Evolutionary conservation across 2,797 vertebrate genomes (phyloP).

Genomic region (Urophycis tenuis): DNA sequence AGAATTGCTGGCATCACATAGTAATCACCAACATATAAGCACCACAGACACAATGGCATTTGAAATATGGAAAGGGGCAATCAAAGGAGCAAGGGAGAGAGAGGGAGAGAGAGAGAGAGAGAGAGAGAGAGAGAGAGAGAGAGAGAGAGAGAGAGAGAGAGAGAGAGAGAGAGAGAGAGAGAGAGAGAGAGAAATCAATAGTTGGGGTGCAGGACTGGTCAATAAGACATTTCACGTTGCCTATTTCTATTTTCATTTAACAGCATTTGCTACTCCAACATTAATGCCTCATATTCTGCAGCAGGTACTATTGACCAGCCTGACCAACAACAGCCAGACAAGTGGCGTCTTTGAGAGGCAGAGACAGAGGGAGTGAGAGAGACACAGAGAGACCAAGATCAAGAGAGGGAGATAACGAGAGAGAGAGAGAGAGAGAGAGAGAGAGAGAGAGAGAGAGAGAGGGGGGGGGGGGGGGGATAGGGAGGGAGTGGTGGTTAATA

Average conservation of each 20-base stretch:
- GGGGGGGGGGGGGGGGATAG: neutral
- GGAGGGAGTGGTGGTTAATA: slow-evolving; percentile 27
- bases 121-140: neutral
- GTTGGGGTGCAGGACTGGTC: neutral
- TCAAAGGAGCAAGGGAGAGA: slow-evolving; percentile 7
- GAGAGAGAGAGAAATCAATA: neutral
- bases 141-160: neutral
- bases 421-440: neutral
- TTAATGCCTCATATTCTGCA: neutral
- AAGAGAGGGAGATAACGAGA: neutral
- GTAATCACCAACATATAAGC: slow-evolving; percentile 64
- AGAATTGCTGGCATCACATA: slow-evolving; percentile 61
- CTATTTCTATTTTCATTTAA: neutral
- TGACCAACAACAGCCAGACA: neutral
- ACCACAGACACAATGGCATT: slow-evolving; percentile 54
- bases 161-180: neutral
- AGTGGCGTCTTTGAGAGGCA: neutral
- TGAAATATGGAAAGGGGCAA: slow-evolving; percentile 23
- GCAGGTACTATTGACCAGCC: neutral
- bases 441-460: neutral
- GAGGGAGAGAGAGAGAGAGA: slow-evolving; percentile 9
- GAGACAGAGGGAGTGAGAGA: neutral
- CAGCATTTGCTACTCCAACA: neutral
- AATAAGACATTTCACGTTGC: neutral
- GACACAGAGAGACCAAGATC: neutral